Percentiles rank a stretch among this genome's conserved stretches.
Evolutionary conservation across 2,113 vertebrate genomes (phyloP).

Genomic region (Dromaius novaehollandiae): DNA sequence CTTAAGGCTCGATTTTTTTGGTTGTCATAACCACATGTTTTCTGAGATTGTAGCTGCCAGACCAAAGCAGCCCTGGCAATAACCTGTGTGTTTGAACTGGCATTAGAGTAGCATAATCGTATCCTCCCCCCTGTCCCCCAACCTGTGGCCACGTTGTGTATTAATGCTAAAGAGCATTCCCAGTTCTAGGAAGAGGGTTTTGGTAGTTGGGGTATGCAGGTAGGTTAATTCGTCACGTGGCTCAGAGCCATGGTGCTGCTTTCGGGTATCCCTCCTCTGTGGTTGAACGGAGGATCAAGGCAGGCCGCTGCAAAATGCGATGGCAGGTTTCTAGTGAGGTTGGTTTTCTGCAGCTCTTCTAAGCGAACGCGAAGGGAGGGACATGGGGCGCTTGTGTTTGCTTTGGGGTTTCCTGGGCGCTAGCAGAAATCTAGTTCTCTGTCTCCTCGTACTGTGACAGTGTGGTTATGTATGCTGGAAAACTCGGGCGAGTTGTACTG

Average conservation of each 20-base stretch:
- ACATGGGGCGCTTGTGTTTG: not conserved
- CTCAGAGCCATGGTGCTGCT: not conserved
- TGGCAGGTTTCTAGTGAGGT: not conserved
- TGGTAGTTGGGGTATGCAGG: not conserved
- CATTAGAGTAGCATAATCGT: not conserved
- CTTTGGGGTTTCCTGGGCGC: not conserved
- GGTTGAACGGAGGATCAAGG: not conserved
- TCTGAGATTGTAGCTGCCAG: not conserved
- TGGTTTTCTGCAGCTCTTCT: not conserved
- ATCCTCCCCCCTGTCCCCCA: too few relatives aligned
- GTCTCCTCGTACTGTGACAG: not conserved
- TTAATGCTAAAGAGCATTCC: not conserved
- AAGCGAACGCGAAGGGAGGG: too few relatives aligned
- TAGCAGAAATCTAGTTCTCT: not conserved
- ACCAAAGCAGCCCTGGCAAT: too few relatives aligned
- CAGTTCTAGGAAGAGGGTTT: not conserved
- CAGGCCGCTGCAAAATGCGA: not conserved
- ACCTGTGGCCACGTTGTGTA: not conserved
- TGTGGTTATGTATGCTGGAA: not conserved
- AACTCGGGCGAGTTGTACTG: not conserved
- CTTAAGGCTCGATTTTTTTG: not conserved
- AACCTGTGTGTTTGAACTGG: not conserved
- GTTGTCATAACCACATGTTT: not conserved
- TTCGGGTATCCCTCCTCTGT: not conserved
- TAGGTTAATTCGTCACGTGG: rapidly evolving